A percentile compares a stretch with the other conserved stretches of the same genome.
phyloP scores from a whole-genome alignment of 2,888 invertebrate genomes.

The Xanthia icteritia region DNA sequence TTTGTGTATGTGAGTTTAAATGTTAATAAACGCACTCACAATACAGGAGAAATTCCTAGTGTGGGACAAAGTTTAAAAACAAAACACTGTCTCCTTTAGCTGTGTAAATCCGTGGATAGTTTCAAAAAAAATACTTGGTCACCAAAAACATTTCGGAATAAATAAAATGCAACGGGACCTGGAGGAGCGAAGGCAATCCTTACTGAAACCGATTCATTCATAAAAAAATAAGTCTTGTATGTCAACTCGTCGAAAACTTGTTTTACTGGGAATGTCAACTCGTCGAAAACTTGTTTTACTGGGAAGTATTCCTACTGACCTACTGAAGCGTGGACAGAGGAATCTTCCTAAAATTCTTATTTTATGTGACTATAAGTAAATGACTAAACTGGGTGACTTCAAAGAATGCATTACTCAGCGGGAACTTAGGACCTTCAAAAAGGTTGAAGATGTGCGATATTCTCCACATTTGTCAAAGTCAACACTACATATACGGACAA shows the following conservation, averaged over 20 bases:
- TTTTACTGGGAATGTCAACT: too few relatives aligned
- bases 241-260: too few relatives aligned
- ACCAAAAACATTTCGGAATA: neutral
- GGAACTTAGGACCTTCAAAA: constrained; percentile 13
- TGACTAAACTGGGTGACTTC: neutral
- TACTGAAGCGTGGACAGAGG: neutral
- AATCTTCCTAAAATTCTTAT: neutral
- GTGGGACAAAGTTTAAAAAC: too few relatives aligned
- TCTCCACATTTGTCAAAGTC: constrained; percentile 52
- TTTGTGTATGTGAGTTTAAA: too few relatives aligned
- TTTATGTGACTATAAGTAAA: neutral
- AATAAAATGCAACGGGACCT: neutral
- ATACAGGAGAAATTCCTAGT: too few relatives aligned
- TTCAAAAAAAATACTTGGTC: neutral
- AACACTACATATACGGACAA: constrained; percentile 56
- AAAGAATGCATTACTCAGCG: constrained; percentile 4
- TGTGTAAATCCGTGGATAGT: neutral
- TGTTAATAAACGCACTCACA: too few relatives aligned
- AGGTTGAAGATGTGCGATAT: constrained; percentile 20
- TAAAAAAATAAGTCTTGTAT: neutral
- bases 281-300: too few relatives aligned
- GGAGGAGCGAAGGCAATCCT: neutral
- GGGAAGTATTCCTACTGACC: neutral
- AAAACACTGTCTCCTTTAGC: neutral
- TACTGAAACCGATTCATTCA: neutral